These are phyloP conservation scores for Sorex maritimensis DNA, from an alignment of 2,797 vertebrate genomes.

Conservation along the genomic window DNA sequence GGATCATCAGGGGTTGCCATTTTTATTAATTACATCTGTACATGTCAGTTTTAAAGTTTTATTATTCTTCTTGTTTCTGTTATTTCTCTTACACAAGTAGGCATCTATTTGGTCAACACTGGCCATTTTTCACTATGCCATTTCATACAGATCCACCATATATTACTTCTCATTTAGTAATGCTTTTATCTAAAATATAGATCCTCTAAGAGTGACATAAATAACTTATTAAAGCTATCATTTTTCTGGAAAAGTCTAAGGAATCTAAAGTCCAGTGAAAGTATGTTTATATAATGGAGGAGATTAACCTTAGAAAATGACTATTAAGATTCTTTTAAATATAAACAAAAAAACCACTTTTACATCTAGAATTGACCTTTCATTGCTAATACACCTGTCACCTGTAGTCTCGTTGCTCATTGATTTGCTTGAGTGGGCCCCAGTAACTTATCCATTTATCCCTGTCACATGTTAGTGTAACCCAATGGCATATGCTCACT, in stretches of 20 bases:
- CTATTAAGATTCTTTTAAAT: not conserved
- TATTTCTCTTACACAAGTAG: not conserved
- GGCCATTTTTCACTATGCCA: not conserved
- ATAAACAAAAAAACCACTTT: constrained; percentile 24
- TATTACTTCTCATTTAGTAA: not conserved
- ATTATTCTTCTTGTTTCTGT: not conserved
- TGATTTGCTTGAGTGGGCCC: too few species aligned
- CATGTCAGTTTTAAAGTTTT: constrained; percentile 22
- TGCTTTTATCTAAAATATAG: not conserved
- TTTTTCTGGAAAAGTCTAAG: constrained; percentile 33
- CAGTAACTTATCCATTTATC: too few species aligned
- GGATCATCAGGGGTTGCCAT: too few species aligned
- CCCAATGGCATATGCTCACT: too few species aligned
- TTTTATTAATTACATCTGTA: not conserved
- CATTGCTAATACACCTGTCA: too few species aligned
- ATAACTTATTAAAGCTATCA: not conserved
- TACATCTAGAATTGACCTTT: not conserved
- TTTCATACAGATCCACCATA: not conserved
- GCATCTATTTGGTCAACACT: not conserved
- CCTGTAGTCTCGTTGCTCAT: too few species aligned
- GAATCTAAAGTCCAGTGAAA: not conserved
- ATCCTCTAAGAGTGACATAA: not conserved
- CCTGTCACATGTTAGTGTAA: too few species aligned
- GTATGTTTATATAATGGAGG: not conserved
- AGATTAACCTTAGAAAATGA: not conserved